A percentile compares a stretch with the other conserved stretches of the same genome.
phyloP scores from a whole-genome alignment of 1,140 invertebrate species.

The Araneus ventricosus region DNA sequence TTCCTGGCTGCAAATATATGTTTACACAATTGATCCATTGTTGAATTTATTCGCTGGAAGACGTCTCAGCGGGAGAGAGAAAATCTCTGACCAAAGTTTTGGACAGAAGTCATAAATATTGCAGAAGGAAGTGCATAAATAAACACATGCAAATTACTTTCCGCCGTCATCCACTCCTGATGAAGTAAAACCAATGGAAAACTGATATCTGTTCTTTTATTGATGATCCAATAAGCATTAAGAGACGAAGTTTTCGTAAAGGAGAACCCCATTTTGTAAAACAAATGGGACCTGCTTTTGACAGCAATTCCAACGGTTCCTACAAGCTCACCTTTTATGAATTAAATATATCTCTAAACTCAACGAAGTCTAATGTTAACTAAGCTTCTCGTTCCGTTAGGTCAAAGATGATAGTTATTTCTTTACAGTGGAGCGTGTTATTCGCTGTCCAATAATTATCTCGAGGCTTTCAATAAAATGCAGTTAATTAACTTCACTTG shows the following conservation, averaged over 20 bases:
- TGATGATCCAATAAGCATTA: slow-evolving; percentile 36
- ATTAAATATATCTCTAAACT: no score
- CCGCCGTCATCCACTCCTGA: background rate
- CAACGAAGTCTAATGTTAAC: no score
- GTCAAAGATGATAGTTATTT: no score
- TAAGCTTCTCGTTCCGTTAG: no score
- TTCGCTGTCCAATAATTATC: no score
- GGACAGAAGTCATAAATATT: background rate
- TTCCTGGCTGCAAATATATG: no score
- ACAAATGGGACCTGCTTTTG: slow-evolving; percentile 34
- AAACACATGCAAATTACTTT: slow-evolving; percentile 28
- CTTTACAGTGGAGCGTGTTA: no score
- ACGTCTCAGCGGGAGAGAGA: background rate
- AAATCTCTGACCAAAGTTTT: background rate
- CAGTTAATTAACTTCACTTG: no score
- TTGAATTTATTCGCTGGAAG: no score
- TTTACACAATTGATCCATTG: background rate
- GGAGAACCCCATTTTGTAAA: slow-evolving; percentile 9
- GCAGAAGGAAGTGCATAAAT: background rate
- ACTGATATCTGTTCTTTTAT: slow-evolving; percentile 49
- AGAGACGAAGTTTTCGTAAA: slow-evolving; percentile 21
- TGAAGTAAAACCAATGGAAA: background rate
- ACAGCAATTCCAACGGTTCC: background rate
- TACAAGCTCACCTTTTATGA: no score
- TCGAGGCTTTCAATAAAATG: no score